Base-by-base conservation (phyloP, 2,888 invertebrate genomes). In the Auanema sp. region DNA sequence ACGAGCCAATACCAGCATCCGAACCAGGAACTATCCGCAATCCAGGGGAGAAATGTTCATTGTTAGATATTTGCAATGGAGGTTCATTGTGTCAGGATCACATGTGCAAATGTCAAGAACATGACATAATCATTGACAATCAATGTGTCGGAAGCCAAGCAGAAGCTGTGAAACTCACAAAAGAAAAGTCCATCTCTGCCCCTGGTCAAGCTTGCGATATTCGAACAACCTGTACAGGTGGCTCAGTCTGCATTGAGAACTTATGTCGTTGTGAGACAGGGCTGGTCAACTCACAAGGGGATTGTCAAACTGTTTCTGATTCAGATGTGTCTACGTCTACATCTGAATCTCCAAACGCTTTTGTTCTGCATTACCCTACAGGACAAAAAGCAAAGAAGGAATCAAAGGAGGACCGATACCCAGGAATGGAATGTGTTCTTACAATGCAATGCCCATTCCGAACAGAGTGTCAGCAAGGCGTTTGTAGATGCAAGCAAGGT, bases 401-500 rank as follows among this genome's bases (percentile, higher is more conserved):
- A 24, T 62, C 60, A 14, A 49, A 16, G 6, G 61, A 65, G 21
- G 62, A 50, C 6, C 23, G 63, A 12, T 58, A 62, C 6, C 72
- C 80, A 0, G 82, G 82, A 14, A 69, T 71, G 18, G 67, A 66
- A 43, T 82, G 82, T 53, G 69, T 57, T 2, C 49, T 74, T 1
- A 68, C 72, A 2, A 60, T 74, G 41, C 76, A 82, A 55, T 83
- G 83, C 47, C 75, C 75, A 1, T 78, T 68, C 58, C 65, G 79
- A 8, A 76, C 80, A 0, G 77, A 78, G 65, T 83, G 83, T 56
- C 43, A 77, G 8, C 71, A 78, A 23, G 79, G 78, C 24, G 79
- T 82, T 14, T 83, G 83, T 62, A 68, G 81, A 0, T 83, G 83
- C 60, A 69, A 67, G 24, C 60, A 65, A 55, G 76, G 76, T 53